Evolutionary conservation across 2,888 invertebrate genomes (phyloP).

Genomic region (Pedicia rivosa): DNA sequence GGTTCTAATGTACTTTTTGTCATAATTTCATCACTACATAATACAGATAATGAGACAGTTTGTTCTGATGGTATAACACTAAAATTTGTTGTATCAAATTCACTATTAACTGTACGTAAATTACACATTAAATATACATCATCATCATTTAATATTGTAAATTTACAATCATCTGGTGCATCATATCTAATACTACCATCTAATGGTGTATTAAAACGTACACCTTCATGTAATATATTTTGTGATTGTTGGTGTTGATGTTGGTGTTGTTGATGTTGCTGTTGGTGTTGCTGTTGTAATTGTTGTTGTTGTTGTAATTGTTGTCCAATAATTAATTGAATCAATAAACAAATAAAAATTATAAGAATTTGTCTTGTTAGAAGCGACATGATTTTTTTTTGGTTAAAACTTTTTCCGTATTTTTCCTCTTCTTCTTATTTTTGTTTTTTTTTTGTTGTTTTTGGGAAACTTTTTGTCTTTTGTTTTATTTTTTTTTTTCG

Average conservation of each 20-base stretch:
- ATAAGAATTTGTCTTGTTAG: too few relatives aligned
- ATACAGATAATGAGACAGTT: conserved; percentile 60
- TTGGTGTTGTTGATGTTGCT: conserved; percentile 2
- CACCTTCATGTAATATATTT: background rate
- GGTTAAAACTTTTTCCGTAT: too few relatives aligned
- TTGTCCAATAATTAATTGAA: too few relatives aligned
- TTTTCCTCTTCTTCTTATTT: too few relatives aligned
- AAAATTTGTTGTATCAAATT: conserved; percentile 76
- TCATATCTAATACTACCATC: conserved; percentile 41
- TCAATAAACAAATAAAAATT: too few relatives aligned
- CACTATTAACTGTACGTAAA: conserved; percentile 71
- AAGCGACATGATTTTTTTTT: too few relatives aligned
- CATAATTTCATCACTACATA: conserved; percentile 65
- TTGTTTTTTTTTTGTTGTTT: too few relatives aligned
- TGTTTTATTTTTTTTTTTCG: too few relatives aligned
- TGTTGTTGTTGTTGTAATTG: too few relatives aligned
- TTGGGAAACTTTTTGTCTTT: too few relatives aligned
- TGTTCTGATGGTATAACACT: conserved; percentile 73
- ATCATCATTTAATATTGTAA: conserved; percentile 28
- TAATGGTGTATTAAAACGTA: conserved; percentile 2
- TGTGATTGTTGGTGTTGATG: background rate
- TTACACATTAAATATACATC: conserved; percentile 66
- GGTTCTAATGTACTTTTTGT: conserved; percentile 63
- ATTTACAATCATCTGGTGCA: conserved; percentile 66
- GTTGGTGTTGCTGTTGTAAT: background rate